Conservation (phyloP, 1,140 invertebrate species). For the Drosophila hydei region DNA sequence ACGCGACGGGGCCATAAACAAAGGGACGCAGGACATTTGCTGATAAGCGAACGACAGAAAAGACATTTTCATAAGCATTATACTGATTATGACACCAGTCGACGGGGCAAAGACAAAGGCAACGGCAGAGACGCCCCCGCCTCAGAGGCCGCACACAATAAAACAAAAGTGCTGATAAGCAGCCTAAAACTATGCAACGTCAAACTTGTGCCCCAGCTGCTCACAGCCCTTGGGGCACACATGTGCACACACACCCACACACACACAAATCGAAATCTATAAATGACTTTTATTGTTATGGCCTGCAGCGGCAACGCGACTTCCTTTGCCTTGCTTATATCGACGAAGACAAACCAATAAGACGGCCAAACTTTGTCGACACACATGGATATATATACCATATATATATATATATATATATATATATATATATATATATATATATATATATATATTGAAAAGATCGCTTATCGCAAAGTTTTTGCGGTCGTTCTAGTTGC, state of each 20-base stretch:
- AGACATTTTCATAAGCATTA: conserved; percentile 83
- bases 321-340: conserved; percentile 17
- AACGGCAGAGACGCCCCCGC: background rate
- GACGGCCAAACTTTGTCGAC: conserved; percentile 40
- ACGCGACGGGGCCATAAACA: conserved; percentile 28
- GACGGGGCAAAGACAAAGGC: conserved; percentile 41
- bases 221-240: conserved; percentile 41
- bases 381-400: conserved; percentile 4
- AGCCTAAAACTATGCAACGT: conserved; percentile 68
- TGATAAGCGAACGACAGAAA: conserved; percentile 67
- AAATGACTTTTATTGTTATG: conserved; percentile 81
- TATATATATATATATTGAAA: conserved; percentile 41
- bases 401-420: conserved; percentile 27
- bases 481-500: conserved; percentile 47
- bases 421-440: conserved; percentile 33
- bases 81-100: conserved; percentile 79
- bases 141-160: conserved; percentile 40
- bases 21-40: conserved; percentile 20
- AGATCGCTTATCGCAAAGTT: conserved; percentile 59
- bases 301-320: conserved; percentile 57
- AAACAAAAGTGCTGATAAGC: conserved; percentile 81
- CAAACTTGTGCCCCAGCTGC: conserved; percentile 49
- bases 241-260: conserved; percentile 29
- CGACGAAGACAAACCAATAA: conserved; percentile 45
- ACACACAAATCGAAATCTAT: conserved; percentile 73